Conservation (phyloP, 2,113 vertebrate genomes). For the Clarias macrocephalus region DNA sequence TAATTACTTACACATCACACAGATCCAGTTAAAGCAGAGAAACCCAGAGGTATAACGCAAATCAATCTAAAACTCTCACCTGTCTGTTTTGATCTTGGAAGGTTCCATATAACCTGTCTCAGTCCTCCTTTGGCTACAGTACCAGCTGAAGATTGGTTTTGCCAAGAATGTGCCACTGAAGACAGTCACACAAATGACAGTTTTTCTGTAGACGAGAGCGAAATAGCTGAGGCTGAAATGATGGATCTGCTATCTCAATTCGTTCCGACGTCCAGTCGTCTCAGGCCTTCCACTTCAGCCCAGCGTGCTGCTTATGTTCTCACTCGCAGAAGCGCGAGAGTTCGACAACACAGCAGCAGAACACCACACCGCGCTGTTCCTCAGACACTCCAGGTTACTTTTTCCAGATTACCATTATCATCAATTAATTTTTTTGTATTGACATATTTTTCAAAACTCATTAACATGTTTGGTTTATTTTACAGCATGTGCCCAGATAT, state of each 20-base stretch:
- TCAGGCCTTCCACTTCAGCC: constrained; percentile 48
- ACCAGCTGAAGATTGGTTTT: constrained; percentile 55
- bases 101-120: constrained; percentile 60
- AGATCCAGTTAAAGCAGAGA: neutral
- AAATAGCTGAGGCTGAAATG: constrained; percentile 62
- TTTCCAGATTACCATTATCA: neutral
- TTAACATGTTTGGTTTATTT: constrained; percentile 23
- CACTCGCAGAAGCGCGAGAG: constrained; percentile 49
- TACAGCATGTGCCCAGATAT: constrained; percentile 62
- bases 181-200: constrained; percentile 33
- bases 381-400: constrained; percentile 23
- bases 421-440: neutral
- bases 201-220: constrained; percentile 43
- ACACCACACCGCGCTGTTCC: neutral
- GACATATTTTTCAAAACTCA: neutral
- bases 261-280: constrained; percentile 47
- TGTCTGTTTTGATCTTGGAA: constrained; percentile 18
- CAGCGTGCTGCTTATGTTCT: neutral
- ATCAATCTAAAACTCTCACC: neutral
- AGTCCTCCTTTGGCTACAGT: constrained; percentile 31
- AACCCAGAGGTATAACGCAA: neutral
- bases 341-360: constrained; percentile 39
- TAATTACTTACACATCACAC: neutral
- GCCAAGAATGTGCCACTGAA: constrained; percentile 53
- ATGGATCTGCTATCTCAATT: constrained; percentile 55